Base-by-base conservation (phyloP, 2,113 vertebrate species). In the Maccullochella peelii region DNA sequence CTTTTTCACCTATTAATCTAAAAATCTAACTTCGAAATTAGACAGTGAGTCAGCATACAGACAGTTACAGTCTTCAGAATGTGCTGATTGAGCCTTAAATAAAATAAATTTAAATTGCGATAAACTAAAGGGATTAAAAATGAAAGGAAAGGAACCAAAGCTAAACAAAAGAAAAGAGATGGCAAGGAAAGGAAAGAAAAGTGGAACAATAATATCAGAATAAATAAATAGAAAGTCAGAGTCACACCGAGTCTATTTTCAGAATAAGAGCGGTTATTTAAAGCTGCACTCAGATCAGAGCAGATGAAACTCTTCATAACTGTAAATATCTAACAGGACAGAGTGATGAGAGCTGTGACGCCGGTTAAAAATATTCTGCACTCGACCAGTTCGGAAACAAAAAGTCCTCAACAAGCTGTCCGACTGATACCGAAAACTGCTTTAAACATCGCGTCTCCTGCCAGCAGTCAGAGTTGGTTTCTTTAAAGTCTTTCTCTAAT, bases 161-260 rank as follows among this genome's bases (percentile, higher is more conserved):
- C 5, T 1, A 59, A 25, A 59, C 9, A 15, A 59, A 20, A 12
- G 11, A n/a, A 44, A 58, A 16, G 21, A 38, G 14, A 73, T 16
- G 68, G 1, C 3, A 4, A 55, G 8, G 6, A 55, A 4, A 55
- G 8, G 6, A 55, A 18, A 6, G 36, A 65, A 47, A n/a, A 47
- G 42, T 16, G 12, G 36, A 4, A 50, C 8, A 47, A 18, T 14
- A 8, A 57, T 38, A 59, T 18, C 38, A 27, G 14, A 33, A 27
- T 10, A 0, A 59, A 25, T 0, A 52, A 55, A 62, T 7, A 44
- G 25, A 42, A 74, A 52, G 25, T 54, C 25, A 23, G 38, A 73
- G 52, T 55, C 61, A 57, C 6, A 25, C 30, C 25, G 75, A 23
- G 80, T 74, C 57, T 89, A 86, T 89, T 89, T 73, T 44, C 77